These are phyloP conservation scores for Amniataba percoides DNA, from an alignment of 2,797 vertebrate species.

Conservation along the genomic window DNA sequence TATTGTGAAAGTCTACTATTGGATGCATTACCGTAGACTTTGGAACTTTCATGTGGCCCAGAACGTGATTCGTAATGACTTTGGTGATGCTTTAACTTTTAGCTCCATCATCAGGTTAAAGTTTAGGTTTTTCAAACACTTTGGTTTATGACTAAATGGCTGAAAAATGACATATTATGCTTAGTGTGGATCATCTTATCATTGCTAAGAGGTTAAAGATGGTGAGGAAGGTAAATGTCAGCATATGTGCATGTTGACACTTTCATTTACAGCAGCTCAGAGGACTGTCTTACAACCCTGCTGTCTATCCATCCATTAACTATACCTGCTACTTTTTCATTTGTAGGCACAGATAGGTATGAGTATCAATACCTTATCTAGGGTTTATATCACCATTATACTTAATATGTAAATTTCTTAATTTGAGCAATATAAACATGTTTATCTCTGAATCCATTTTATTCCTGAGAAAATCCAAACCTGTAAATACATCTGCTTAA, in stretches of 20 bases:
- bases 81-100: background rate
- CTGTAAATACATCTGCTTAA: background rate
- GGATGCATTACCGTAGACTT: background rate
- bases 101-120: background rate
- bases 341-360: background rate
- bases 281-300: slow-evolving; percentile 1
- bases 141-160: background rate
- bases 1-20: background rate
- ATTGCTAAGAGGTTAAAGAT: background rate
- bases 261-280: background rate
- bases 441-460: background rate
- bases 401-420: background rate
- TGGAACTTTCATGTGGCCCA: background rate
- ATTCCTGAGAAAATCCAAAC: background rate
- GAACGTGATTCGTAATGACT: background rate
- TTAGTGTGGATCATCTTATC: background rate
- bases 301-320: background rate
- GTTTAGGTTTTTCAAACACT: background rate
- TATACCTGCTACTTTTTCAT: background rate
- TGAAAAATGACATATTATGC: background rate
- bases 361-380: background rate
- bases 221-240: background rate
- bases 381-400: background rate
- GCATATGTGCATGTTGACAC: background rate
- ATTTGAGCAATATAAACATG: background rate